Evolutionary conservation across 2,888 invertebrate species (phyloP).

Genomic region (Agrypnus murinus): DNA sequence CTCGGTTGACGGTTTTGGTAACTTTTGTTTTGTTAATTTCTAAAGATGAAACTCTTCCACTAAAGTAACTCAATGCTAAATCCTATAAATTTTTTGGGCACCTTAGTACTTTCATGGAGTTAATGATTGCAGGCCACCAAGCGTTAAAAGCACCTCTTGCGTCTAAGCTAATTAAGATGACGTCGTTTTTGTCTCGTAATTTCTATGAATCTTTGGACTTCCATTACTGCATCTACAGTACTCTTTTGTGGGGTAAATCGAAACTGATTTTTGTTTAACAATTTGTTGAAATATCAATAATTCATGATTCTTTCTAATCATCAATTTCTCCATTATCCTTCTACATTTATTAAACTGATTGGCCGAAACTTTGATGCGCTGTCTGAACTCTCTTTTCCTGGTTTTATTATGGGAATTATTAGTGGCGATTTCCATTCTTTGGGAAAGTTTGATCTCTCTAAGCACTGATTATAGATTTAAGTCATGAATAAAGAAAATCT

Average conservation of each 20-base stretch:
- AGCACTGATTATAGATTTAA: slow-evolving; percentile 1
- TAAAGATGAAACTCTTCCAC: neutral
- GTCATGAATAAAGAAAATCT: neutral
- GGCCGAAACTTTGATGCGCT: slow-evolving; percentile 1
- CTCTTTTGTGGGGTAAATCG: too few relatives aligned
- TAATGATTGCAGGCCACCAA: neutral
- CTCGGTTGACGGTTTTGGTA: too few relatives aligned
- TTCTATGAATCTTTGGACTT: too few relatives aligned
- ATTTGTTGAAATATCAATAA: neutral
- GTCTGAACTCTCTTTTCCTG: neutral
- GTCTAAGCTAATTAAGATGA: too few relatives aligned
- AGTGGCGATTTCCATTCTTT: neutral
- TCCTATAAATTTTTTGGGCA: neutral
- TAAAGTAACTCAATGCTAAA: neutral
- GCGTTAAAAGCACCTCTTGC: neutral
- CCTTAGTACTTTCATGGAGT: neutral
- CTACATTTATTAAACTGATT: too few relatives aligned
- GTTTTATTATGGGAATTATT: neutral
- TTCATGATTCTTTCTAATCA: neutral
- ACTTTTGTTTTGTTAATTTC: neutral
- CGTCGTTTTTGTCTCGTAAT: too few relatives aligned
- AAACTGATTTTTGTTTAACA: neutral
- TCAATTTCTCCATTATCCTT: neutral
- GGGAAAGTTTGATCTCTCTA: slow-evolving; percentile 3
- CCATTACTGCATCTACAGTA: too few relatives aligned